Evolutionary conservation across 2,113 vertebrate species (phyloP), one percentile per base, ranked within the genome.

Genomic region (Catagonus wagneri): DNA sequence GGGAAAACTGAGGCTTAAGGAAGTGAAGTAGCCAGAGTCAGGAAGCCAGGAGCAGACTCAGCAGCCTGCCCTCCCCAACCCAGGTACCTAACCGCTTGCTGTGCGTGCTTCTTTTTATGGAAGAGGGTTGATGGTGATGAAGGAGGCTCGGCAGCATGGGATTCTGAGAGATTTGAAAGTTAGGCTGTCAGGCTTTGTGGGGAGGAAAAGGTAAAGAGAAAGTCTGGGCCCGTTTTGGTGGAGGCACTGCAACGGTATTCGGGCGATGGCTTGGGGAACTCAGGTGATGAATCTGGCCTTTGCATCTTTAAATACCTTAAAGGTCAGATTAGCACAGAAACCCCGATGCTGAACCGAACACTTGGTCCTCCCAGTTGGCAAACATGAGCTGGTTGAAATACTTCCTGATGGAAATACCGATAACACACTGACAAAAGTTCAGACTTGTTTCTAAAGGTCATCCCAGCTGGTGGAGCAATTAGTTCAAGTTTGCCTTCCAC

Each of bases 391-490:
- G 97, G 96, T 95, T 97, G 96, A 97, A 95, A 89, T 92, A 89
- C 96, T 97, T 96, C 90, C 97, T 97, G 97, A 97, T 96, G 93
- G 95, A 97, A 97, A 94, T 93, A 81, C 97, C 58, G 81, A 96
- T 96, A 95, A 89, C 88, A 71, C 0, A 3, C 97, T 75, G 88
- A 94, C 93, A 71, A 96, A 97, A 97, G 96, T 97, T 96, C 97
- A 97, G 66, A n/a, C 92, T 95, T 86, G 72, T 94, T 97, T 96
- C 76, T 68, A 97, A 98, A 98, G 97, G 97, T 97, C 97, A 96
- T 76, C 87, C 81, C 90, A 39, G 36, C 96, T 1, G 6, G 74
- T 63, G 13, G 79, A 91, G 96, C 96, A 83, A 97, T 97, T 97
- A 97, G 97, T 86, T 96, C 89, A 94, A 80, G 90, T 96, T 97